Evolutionary conservation across 2,797 vertebrate species (phyloP), one percentile per base, ranked within the genome.

Genomic region (Odontamblyopus rebecca): DNA sequence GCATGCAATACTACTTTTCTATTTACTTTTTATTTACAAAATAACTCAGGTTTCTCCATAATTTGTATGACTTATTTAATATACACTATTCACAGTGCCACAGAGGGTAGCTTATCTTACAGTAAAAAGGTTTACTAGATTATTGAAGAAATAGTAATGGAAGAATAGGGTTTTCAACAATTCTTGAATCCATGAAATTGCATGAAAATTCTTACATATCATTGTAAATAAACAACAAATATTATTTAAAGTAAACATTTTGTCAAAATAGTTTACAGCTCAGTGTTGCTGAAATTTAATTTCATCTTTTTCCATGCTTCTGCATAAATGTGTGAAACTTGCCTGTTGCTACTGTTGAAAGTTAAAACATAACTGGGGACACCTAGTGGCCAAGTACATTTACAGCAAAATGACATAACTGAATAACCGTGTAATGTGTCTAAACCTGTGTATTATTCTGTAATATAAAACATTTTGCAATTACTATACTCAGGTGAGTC

Each of bases 341-440:
- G 6, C 29, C 65, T 67, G 51, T 61, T 81, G 74, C 69, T 76
- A 54, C 50, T 67, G 62, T 62, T n/a, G 50, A 15, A 60, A 82
- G 82, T 78, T 61, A 77, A 88, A 86, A 76, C 78, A 91, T 64
- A 83, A 85, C 79, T 93, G 91, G 90, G 92, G 93, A 93, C 93
- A 93, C 84, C 93, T 94, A 93, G 93, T 93, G 93, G 93, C 79
- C 75, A 6, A 68, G 78, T 73, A 32, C 1, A 70, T 62, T 73
- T 66, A 82, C 69, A 72, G 79, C 85, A 79, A 9, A 74, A 6
- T 54, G 8, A 68, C 70, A 41, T 30, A 30, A 77, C 70, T 67
- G 5, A 68, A 67, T 13, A 44, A 32, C 53, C 59, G 1, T 38
- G 2, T 60, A 53, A 69, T 69, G 67, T 44, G 35, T 59, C 56